Conservation (phyloP, 2,888 invertebrate species). For the Slavum lentiscoides region DNA sequence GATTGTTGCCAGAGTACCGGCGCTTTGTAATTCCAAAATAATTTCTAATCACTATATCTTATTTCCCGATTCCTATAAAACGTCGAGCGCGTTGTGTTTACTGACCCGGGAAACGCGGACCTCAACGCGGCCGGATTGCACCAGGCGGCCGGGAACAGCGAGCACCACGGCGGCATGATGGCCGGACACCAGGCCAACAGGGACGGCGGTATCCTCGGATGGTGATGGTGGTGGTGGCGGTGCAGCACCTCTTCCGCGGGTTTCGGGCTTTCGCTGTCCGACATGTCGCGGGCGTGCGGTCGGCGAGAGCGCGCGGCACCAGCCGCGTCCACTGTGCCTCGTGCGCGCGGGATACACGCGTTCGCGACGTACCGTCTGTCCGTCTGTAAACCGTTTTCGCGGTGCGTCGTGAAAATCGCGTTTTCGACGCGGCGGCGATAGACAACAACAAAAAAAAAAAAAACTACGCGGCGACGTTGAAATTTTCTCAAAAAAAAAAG, state of each 20-base stretch:
- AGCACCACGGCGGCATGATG: slow-evolving; percentile 76
- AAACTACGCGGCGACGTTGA: too few relatives aligned
- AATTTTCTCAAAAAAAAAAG: too few relatives aligned
- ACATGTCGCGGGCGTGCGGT: slow-evolving; percentile 7
- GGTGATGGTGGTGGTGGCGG: slow-evolving; percentile 34
- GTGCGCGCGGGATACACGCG: too few relatives aligned
- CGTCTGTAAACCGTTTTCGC: too few relatives aligned
- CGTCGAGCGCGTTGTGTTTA: slow-evolving; percentile 56
- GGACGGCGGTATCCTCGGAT: slow-evolving; percentile 62
- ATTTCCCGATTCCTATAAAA: too few relatives aligned
- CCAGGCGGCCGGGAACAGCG: slow-evolving; percentile 67
- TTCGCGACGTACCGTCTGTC: too few relatives aligned
- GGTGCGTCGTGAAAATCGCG: background rate
- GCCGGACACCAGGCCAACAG: slow-evolving; percentile 76
- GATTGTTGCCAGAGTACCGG: too few relatives aligned
- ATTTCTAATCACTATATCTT: too few relatives aligned
- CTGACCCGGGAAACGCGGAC: slow-evolving; percentile 76
- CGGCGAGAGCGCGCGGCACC: background rate
- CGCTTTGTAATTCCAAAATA: too few relatives aligned
- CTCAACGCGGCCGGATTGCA: slow-evolving; percentile 66
- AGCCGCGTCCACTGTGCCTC: too few relatives aligned
- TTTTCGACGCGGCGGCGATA: too few relatives aligned
- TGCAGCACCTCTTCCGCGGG: slow-evolving; percentile 36
- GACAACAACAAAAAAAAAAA: too few relatives aligned
- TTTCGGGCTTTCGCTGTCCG: slow-evolving; percentile 51